Conservation (phyloP, 2,888 invertebrate species). For the Nomada ruficornis region DNA sequence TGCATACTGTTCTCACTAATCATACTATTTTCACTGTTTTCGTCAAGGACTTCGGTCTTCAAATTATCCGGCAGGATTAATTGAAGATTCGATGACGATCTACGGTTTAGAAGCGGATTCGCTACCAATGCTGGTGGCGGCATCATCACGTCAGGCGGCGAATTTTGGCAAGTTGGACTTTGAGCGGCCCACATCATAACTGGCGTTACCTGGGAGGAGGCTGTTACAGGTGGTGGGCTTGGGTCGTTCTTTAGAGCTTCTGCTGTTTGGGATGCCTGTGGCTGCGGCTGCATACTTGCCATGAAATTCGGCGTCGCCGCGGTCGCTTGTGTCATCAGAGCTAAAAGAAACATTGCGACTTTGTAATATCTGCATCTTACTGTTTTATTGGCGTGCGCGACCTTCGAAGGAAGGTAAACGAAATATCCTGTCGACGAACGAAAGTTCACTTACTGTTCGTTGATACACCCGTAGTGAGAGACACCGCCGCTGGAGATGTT, state of each 20-base stretch:
- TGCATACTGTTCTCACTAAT: conserved; percentile 83
- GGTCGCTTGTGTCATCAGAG: conserved; percentile 73
- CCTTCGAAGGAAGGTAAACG: not conserved
- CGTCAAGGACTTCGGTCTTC: conserved; percentile 88
- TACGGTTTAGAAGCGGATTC: conserved; percentile 84
- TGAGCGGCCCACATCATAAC: conserved; percentile 81
- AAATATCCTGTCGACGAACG: not conserved
- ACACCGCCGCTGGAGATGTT: conserved; percentile 70
- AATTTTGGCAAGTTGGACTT: conserved; percentile 69
- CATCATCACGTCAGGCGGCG: conserved; percentile 88
- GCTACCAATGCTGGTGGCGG: conserved; percentile 88
- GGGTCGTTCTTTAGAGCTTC: conserved; percentile 80
- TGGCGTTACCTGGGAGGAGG: conserved; percentile 76
- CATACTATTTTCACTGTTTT: conserved; percentile 89
- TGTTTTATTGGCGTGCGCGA: no score
- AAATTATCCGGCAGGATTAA: conserved; percentile 86
- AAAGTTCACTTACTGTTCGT: conserved; percentile 71
- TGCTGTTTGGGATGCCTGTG: conserved; percentile 55
- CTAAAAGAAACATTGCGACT: conserved; percentile 57
- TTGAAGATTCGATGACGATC: conserved; percentile 86
- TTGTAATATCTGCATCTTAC: not conserved
- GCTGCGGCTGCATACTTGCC: conserved; percentile 67
- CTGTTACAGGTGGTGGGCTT: conserved; percentile 75
- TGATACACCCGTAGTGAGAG: conserved; percentile 71
- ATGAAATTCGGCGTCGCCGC: conserved; percentile 71